phyloP scores from a whole-genome alignment of 1,140 invertebrate species.

The Drosophila ohnishii region DNA sequence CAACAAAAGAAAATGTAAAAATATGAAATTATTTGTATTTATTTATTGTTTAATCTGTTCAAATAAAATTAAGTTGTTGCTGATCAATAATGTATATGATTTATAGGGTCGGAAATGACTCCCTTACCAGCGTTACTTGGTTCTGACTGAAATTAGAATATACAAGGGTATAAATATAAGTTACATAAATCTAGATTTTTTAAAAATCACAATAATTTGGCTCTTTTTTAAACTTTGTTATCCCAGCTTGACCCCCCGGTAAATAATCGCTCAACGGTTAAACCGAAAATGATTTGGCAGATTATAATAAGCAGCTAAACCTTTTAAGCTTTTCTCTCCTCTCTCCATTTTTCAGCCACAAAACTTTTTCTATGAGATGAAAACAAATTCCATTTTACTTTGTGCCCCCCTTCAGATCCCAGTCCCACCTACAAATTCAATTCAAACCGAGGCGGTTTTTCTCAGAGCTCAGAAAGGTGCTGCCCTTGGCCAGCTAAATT shows the following conservation, averaged over 20 bases:
- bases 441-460: conserved; percentile 7
- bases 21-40: too few species aligned
- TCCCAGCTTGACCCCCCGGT: not conserved
- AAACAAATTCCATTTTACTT: conserved; percentile 54
- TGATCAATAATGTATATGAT: too few species aligned
- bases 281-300: conserved; percentile 38
- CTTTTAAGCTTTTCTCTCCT: conserved; percentile 37
- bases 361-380: conserved; percentile 50
- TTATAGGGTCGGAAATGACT: too few species aligned
- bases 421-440: not conserved
- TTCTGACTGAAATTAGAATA: too few species aligned
- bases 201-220: not conserved
- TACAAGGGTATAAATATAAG: not conserved
- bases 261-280: conserved; percentile 19
- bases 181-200: not conserved
- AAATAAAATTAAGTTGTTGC: too few species aligned
- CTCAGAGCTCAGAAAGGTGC: conserved; percentile 18
- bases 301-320: conserved; percentile 47
- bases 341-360: conserved; percentile 20
- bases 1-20: too few species aligned
- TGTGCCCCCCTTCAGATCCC: not conserved
- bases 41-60: too few species aligned
- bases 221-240: not conserved
- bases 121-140: too few species aligned
- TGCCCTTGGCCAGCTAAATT: conserved; percentile 50